Base-by-base conservation (phyloP, 2,888 invertebrate species). In the Archaeoteleia sp. region DNA sequence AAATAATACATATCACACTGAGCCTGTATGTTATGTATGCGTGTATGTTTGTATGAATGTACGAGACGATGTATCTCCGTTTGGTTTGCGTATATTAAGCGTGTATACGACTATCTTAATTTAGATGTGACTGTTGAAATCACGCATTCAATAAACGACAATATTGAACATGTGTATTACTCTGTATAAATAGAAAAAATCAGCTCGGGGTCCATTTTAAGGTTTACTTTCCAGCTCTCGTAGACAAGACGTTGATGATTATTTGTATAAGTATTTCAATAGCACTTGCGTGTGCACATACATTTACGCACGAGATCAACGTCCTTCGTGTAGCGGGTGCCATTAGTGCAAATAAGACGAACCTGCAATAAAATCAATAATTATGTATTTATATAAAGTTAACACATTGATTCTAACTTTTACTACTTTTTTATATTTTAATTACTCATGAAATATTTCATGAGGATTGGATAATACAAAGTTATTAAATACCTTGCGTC, bases 251-350 rank as follows among this genome's bases (percentile, higher is more conserved):
- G 58, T 51, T 55, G 57, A 48, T 12, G 70, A 70, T 51, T 69
- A 63, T 75, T 53, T 49, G 32, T 49, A 48, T 62, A 74, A 69
- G 34, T 62, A 67, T n/a, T 73, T 76, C 78, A 91, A 89, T 92
- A 91, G 88, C 95, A 96, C 88, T 95, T 95, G 87, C 95, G 94
- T 78, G 93, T 93, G 89, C 97, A 97, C 74, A 95, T 95, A 87
- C 98, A 98, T 86, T 97, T 97, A 85, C 97, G 93, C 83, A 98
- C 95, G 86, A 98, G 94, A 83, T 97, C 97, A 82, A 98, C 92
- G 83, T 97, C 95, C 89, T 96, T 96, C 86, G 95, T 95, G 89
- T 95, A 97, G 69, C 95, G 93, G 58, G 94, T 93, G 72, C 97
- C 96, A 85, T 97, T 95, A 72, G 92, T 90, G 88, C 98, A 98